Base-by-base conservation (phyloP, 2,797 vertebrate species). In the Rhincodon typus region DNA sequence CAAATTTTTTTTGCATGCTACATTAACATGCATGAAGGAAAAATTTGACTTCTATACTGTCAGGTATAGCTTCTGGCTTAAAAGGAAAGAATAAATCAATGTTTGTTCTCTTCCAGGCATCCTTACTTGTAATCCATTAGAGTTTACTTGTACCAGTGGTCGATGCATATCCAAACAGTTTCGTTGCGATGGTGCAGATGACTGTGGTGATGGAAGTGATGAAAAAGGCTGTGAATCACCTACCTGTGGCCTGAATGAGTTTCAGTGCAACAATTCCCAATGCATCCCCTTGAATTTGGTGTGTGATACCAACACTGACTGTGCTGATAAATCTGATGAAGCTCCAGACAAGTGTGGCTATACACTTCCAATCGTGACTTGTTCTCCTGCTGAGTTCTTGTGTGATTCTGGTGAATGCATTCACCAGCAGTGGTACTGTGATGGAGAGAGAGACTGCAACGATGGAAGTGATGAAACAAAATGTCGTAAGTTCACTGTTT, bases 391-490 rank as follows among this genome's bases (percentile, higher is more conserved):
- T 0, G 99, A 99, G 96, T 98, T 98, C 96, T 98, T 98, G 96
- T 99, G 99, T 0, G 96, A 97, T 96, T 99, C 99, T 0, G 99
- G 99, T 38, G 99, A 99, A 96, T 99, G 99, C 95, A 98, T 99
- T 95, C 99, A 99, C 96, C 98, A 97, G 96, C 99, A 98, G 96
- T 99, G 99, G 99, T 97, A 98, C 67, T 99, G 99, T 62, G 99
- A 99, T 0, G 99, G 99, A 2, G 99, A 99, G 96, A 96, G 98
- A 0, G 99, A 99, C 97, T 99, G 99, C 98, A 99, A 98, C 96
- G 99, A 99, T 0, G 98, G 98, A 96, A 99, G 99, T 5, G 99
- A 99, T 21, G 99, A 99, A 97, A 97, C 98, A 57, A 99, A 99
- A 97, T 99, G 99, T 96, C 98, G 99, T 99, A 98, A 97, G 99